Evolutionary conservation across 2,113 vertebrate species (phyloP).

Genomic region (Crotophaga sulcirostris): DNA sequence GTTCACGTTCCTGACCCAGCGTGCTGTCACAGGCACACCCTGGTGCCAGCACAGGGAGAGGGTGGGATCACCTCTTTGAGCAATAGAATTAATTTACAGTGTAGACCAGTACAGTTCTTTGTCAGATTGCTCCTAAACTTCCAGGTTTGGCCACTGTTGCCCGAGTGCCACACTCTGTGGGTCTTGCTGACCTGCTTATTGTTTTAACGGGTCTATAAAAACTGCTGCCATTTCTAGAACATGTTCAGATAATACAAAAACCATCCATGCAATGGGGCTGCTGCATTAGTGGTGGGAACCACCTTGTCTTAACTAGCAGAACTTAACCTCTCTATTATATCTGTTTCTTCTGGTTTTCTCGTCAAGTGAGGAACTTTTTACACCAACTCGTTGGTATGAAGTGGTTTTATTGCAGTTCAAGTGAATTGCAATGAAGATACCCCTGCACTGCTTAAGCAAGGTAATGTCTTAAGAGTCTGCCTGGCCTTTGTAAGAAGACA

Average conservation of each 20-base stretch:
- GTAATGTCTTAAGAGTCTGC: neutral
- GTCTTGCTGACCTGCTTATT: slow-evolving; percentile 17
- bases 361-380: neutral
- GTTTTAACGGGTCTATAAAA: slow-evolving; percentile 3
- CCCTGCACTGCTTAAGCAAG: neutral
- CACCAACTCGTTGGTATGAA: neutral
- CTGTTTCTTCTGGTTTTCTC: neutral
- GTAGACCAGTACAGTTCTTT: neutral
- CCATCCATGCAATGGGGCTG: neutral
- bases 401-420: neutral
- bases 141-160: neutral
- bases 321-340: neutral
- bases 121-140: neutral
- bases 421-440: neutral
- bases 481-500: neutral
- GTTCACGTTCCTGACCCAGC: neutral
- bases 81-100: neutral
- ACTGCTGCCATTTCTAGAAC: neutral
- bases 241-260: neutral
- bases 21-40: neutral
- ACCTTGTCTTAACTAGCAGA: accelerated
- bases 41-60: neutral
- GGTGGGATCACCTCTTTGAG: neutral
- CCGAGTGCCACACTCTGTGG: neutral
- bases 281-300: neutral